Conservation (phyloP, 2,113 vertebrate genomes). For the Garra rufa region DNA sequence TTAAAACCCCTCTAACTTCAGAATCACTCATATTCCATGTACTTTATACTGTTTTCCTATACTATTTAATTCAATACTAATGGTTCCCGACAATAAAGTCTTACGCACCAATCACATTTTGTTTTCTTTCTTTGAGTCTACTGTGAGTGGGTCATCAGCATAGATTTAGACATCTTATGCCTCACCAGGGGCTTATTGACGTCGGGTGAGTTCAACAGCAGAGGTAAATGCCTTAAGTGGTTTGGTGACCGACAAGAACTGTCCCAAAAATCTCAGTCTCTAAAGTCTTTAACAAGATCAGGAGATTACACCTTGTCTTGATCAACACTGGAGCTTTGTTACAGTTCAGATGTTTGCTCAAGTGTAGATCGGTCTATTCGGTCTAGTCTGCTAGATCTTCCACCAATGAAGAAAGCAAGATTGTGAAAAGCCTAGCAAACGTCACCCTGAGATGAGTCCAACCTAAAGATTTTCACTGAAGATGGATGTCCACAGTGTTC, state of each 20-base stretch:
- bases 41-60: constrained; percentile 75
- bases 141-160: neutral
- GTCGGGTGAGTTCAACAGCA: neutral
- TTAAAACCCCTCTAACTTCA: constrained; percentile 60
- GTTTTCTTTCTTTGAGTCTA: neutral
- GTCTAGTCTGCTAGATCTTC: constrained; percentile 2
- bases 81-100: constrained; percentile 73
- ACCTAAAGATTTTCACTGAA: constrained; percentile 1
- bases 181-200: neutral
- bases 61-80: constrained; percentile 74
- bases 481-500: neutral
- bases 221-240: constrained; percentile 20
- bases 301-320: constrained; percentile 29
- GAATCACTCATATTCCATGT: constrained; percentile 70
- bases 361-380: neutral
- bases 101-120: constrained; percentile 58
- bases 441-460: neutral
- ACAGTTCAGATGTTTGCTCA: neutral
- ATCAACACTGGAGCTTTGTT: neutral
- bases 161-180: neutral
- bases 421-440: neutral
- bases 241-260: neutral
- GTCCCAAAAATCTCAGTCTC: constrained; percentile 5
- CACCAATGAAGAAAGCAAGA: neutral
- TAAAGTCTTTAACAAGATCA: constrained; percentile 48